Evolutionary conservation across 2,797 vertebrate species (phyloP).

Genomic region (Pseudopleuronectes americanus): DNA sequence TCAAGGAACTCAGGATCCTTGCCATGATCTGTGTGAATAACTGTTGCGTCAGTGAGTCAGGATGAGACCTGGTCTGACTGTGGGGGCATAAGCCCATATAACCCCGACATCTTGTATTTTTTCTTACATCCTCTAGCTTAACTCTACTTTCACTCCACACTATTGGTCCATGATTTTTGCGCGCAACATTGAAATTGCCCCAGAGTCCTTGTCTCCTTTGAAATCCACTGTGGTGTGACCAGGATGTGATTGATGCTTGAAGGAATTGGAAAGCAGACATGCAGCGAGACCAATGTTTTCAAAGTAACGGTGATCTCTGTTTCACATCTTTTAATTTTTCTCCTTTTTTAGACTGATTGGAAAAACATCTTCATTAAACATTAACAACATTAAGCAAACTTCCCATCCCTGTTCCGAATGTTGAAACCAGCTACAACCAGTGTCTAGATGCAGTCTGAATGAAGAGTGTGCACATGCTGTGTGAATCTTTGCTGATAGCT

Average conservation of each 20-base stretch:
- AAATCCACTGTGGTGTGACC: not conserved
- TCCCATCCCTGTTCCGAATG: not conserved
- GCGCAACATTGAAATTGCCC: not conserved
- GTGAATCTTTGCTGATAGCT: too few species aligned
- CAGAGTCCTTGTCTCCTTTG: not conserved
- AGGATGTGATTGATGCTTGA: not conserved
- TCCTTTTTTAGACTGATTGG: too few species aligned
- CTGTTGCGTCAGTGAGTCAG: slow-evolving; percentile 6
- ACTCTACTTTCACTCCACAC: not conserved
- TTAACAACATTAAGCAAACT: not conserved
- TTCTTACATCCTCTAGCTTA: slow-evolving; percentile 3
- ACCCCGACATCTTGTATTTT: slow-evolving; percentile 1
- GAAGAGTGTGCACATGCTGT: too few species aligned
- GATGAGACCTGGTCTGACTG: too few species aligned
- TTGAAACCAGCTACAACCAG: too few species aligned
- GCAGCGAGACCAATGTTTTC: not conserved
- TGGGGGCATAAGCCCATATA: slow-evolving; percentile 14
- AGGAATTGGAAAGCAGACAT: not conserved
- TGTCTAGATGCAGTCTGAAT: too few species aligned
- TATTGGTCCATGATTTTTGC: slow-evolving; percentile 1
- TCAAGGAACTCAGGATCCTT: slow-evolving; percentile 13
- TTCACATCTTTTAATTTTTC: too few species aligned
- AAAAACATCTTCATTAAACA: too few species aligned
- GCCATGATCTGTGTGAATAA: slow-evolving; percentile 25
- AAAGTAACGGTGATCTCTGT: not conserved